Evolutionary conservation across 2,888 invertebrate species (phyloP).

Genomic region (Drosophila borealis): DNA sequence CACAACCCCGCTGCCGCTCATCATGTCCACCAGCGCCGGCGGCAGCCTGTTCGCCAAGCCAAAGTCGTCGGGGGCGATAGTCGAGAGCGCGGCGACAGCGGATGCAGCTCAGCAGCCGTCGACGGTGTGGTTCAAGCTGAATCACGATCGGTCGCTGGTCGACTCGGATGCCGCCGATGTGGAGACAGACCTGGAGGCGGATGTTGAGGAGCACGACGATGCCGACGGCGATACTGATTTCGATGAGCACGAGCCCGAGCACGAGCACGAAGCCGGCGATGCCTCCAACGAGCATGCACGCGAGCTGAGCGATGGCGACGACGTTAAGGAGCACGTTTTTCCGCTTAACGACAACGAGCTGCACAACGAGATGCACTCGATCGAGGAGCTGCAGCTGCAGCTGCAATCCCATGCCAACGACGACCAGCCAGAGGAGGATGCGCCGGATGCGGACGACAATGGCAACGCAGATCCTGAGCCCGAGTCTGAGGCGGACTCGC

Average conservation of each 20-base stretch:
- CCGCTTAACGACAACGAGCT: slow-evolving; percentile 71
- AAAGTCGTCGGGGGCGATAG: slow-evolving; percentile 45
- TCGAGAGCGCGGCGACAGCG: slow-evolving; percentile 55
- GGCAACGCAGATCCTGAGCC: slow-evolving; percentile 51
- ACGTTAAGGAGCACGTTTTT: slow-evolving; percentile 75
- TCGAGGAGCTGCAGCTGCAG: slow-evolving; percentile 72
- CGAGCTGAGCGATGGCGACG: slow-evolving; percentile 64
- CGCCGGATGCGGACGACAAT: slow-evolving; percentile 44
- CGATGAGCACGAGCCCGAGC: slow-evolving; percentile 44
- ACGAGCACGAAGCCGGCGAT: slow-evolving; percentile 31
- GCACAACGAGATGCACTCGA: slow-evolving; percentile 72
- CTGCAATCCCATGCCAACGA: slow-evolving; percentile 57
- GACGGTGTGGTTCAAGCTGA: slow-evolving; percentile 79
- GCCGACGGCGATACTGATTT: slow-evolving; percentile 34
- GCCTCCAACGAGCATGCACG: slow-evolving; percentile 72
- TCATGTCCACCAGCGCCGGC: slow-evolving; percentile 74
- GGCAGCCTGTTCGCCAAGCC: slow-evolving; percentile 69
- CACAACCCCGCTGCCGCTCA: slow-evolving; percentile 80
- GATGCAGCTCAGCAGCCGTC: slow-evolving; percentile 76
- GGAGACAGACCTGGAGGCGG: slow-evolving; percentile 64
- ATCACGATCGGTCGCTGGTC: slow-evolving; percentile 76
- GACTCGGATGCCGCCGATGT: slow-evolving; percentile 59
- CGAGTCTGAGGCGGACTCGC: slow-evolving; percentile 54
- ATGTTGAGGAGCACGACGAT: slow-evolving; percentile 58
- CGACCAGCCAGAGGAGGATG: slow-evolving; percentile 47